Percentiles rank a stretch among this genome's conserved stretches.
Evolutionary conservation across 2,113 vertebrate genomes (phyloP).

Genomic region (Caranx melampygus): DNA sequence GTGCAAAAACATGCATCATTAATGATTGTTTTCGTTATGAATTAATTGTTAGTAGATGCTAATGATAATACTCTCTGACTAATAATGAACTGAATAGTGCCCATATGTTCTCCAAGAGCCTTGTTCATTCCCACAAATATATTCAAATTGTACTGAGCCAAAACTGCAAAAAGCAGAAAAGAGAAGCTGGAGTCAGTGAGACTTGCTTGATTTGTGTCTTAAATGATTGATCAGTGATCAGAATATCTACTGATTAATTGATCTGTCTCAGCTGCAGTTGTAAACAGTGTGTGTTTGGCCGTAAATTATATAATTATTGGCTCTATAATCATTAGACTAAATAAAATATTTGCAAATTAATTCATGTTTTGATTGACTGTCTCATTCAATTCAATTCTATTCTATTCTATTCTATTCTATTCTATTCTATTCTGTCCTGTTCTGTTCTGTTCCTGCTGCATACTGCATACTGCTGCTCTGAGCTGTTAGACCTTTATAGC

Average conservation of each 20-base stretch:
- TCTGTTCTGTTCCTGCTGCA: not conserved
- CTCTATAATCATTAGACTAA: not conserved
- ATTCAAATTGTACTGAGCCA: not conserved
- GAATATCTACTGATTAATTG: no score
- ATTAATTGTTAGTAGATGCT: no score
- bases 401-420: not conserved
- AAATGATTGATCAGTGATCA: not conserved
- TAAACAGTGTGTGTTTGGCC: no score
- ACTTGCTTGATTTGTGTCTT: no score
- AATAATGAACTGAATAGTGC: not conserved
- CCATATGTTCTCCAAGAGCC: not conserved
- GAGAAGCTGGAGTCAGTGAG: not conserved
- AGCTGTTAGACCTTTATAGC: slow-evolving; percentile 65
- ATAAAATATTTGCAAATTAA: no score
- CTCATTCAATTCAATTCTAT: not conserved
- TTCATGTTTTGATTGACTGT: not conserved
- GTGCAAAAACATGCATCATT: not conserved
- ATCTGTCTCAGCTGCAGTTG: no score
- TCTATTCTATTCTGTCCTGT: not conserved
- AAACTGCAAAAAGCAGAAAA: not conserved
- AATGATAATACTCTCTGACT: no score
- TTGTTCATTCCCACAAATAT: not conserved
- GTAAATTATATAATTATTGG: not conserved
- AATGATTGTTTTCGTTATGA: no score
- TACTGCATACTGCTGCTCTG: slow-evolving; percentile 45